phyloP scores from a whole-genome alignment of 2,888 invertebrate species.

The Eupithecia vulgata region DNA sequence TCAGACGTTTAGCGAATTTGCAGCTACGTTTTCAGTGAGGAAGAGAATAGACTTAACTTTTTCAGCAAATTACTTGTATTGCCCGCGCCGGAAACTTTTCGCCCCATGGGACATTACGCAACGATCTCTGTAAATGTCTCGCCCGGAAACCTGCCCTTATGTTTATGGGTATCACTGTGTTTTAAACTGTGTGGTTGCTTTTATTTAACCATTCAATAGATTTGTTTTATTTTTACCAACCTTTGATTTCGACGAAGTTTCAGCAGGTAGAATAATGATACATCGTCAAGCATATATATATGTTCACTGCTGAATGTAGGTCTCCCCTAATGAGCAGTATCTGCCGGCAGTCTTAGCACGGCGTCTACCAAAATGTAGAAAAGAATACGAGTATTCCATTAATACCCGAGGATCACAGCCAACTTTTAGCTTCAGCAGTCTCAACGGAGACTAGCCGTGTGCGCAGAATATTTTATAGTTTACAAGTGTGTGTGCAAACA shows the following conservation, averaged over 20 bases:
- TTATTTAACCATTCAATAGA: no score
- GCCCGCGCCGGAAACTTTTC: background rate
- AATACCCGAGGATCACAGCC: no score
- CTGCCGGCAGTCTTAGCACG: no score
- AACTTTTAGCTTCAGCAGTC: no score
- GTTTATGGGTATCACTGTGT: background rate
- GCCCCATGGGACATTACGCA: background rate
- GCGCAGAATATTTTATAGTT: no score
- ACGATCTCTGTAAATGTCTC: background rate
- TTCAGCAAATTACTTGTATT: background rate
- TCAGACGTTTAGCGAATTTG: background rate
- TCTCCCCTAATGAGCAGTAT: background rate
- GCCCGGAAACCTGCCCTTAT: background rate
- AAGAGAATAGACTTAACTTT: constrained; percentile 3
- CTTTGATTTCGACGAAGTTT: no score
- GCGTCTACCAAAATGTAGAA: no score
- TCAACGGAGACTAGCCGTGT: no score
- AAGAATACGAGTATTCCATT: no score
- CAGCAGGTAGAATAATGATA: no score
- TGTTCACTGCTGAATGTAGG: constrained; percentile 5
- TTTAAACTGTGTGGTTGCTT: background rate
- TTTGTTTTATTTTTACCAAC: no score
- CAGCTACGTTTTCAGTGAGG: background rate
- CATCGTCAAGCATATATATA: background rate
- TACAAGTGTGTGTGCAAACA: no score